Conservation (phyloP, 2,113 vertebrate genomes). For the Phyllopteryx taeniolatus region DNA sequence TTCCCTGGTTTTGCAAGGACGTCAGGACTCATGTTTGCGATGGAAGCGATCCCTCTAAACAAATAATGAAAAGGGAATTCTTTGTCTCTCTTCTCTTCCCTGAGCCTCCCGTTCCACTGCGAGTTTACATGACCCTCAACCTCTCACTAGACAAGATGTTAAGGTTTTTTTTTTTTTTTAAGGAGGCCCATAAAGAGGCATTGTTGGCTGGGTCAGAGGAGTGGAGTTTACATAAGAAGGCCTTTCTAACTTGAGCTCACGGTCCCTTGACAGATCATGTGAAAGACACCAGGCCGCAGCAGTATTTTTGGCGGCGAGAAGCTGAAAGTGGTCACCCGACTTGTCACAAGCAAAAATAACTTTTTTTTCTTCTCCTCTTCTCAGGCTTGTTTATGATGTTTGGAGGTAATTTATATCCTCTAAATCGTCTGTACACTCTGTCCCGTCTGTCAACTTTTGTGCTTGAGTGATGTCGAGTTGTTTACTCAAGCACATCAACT, state of each 20-base stretch:
- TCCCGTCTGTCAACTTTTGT: conserved; percentile 62
- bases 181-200: conserved; percentile 55
- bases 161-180: conserved; percentile 63
- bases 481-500: conserved; percentile 71
- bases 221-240: conserved; percentile 59
- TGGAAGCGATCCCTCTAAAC: conserved; percentile 62
- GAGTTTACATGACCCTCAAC: conserved; percentile 77
- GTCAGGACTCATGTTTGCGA: conserved; percentile 61
- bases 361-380: conserved; percentile 31
- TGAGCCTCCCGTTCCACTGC: conserved; percentile 58
- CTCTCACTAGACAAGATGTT: conserved; percentile 61
- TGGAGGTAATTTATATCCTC: conserved; percentile 66
- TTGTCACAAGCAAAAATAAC: conserved; percentile 41
- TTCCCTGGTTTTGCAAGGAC: conserved; percentile 51
- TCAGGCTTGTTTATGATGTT: conserved; percentile 51
- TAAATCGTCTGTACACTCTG: conserved; percentile 55
- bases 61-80: conserved; percentile 65
- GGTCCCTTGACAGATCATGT: conserved; percentile 53
- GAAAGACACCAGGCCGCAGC: conserved; percentile 56
- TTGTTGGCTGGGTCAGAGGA: conserved; percentile 62
- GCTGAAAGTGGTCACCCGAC: conserved; percentile 30
- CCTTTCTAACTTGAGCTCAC: conserved; percentile 48
- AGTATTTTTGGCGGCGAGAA: conserved; percentile 41
- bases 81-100: conserved; percentile 59
- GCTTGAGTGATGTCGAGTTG: conserved; percentile 64